Evolutionary conservation across 2,888 invertebrate genomes (phyloP).

Genomic region (Eremobia ochroleuca): DNA sequence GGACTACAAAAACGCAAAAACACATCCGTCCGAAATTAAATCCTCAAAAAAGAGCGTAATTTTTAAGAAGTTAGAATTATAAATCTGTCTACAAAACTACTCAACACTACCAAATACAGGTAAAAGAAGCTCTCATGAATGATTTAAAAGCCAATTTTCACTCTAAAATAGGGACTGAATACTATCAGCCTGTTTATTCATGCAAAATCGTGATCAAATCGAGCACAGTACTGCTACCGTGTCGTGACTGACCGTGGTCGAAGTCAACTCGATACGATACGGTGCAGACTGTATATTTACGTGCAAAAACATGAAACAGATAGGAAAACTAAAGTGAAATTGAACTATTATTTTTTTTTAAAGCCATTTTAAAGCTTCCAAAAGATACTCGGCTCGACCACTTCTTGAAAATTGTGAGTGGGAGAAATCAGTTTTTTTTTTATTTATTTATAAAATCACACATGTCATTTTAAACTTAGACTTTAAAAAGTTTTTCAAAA

Average conservation of each 20-base stretch:
- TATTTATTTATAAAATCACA: not conserved
- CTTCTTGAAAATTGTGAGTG: not conserved
- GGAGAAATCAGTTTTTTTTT: too few species aligned
- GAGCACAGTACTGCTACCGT: constrained; percentile 27
- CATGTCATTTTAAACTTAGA: too few species aligned
- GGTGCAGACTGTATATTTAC: constrained; percentile 9
- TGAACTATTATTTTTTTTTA: not conserved
- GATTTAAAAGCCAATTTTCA: constrained; percentile 3
- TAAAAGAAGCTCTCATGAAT: not conserved
- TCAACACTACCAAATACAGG: not conserved
- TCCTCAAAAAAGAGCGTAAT: not conserved
- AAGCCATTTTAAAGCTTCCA: too few species aligned
- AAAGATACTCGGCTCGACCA: constrained; percentile 6
- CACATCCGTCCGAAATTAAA: not conserved
- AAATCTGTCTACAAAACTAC: not conserved
- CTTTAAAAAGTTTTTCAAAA: too few species aligned
- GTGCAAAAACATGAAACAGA: constrained; percentile 22
- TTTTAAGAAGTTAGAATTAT: not conserved
- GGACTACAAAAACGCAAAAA: not conserved
- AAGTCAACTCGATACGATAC: constrained; percentile 40
- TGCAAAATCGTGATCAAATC: constrained; percentile 50
- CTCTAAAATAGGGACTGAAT: constrained; percentile 19
- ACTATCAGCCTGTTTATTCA: constrained; percentile 22
- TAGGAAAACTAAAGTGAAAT: constrained; percentile 8
- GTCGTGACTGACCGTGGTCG: constrained; percentile 43